phyloP scores from a whole-genome alignment of 2,888 invertebrate species.

The Brachyptera risi region DNA sequence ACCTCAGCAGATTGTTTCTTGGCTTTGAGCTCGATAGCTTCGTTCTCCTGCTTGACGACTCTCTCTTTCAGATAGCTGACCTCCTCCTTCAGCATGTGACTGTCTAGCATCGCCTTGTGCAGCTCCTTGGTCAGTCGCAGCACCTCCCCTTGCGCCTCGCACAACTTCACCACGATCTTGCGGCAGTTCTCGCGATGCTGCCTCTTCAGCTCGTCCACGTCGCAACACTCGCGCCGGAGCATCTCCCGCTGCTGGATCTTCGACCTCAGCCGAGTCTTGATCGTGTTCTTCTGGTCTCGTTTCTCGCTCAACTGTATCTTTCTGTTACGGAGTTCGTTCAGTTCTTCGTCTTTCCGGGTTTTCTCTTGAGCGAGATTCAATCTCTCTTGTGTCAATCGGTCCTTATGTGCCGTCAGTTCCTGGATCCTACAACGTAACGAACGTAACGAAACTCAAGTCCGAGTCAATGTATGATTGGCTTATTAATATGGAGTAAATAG shows the following conservation, averaged over 20 bases:
- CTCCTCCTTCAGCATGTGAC: not conserved
- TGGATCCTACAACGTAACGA: too few relatives aligned
- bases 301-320: not conserved
- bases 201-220: not conserved
- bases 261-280: not conserved
- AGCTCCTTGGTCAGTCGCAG: slow-evolving; percentile 46
- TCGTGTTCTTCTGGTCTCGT: not conserved
- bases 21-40: not conserved
- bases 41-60: not conserved
- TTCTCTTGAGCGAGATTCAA: too few relatives aligned
- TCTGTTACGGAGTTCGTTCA: too few relatives aligned
- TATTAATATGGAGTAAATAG: too few relatives aligned
- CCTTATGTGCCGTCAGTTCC: too few relatives aligned
- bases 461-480: too few relatives aligned
- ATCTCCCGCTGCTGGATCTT: not conserved
- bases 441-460: too few relatives aligned
- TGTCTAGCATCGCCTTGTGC: slow-evolving; percentile 34
- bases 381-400: too few relatives aligned
- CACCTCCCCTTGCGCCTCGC: not conserved
- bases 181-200: not conserved
- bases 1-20: slow-evolving; percentile 3
- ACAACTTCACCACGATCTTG: not conserved
- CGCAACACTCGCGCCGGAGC: not conserved
- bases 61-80: not conserved
- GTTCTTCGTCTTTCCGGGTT: too few relatives aligned